Base-by-base conservation (phyloP, 2,113 vertebrate species). In the Spea multiplicata region DNA sequence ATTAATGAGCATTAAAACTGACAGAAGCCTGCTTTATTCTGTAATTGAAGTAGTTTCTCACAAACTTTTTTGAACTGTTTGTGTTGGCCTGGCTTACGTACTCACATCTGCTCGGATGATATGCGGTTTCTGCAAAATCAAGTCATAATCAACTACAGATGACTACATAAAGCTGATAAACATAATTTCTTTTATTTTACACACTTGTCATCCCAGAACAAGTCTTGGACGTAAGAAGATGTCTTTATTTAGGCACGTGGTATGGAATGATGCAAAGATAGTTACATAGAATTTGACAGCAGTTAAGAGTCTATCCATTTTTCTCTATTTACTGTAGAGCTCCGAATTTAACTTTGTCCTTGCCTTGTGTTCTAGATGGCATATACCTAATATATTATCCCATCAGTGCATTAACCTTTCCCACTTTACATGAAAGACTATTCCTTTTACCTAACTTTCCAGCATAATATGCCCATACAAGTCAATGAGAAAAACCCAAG, bases 61-160 rank as follows among this genome's bases (percentile, higher is more conserved):
- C 44, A 68, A 66, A 14, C n/a, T 68, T 76, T 76, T 52, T 76
- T 59, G 44, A 76, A 47, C 53, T 77, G 75, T 77, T 77, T 77
- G 75, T 77, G 52, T 77, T 77, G 67, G 74, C 74, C 46, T 62
- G 64, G 67, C 47, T 46, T 62, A 44, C 45, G 3, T 59, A 10
- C 67, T 59, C 67, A 77, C 75, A 77, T 77, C 66, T 70, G 67
- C 47, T 77, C 70, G 53, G 68, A 70, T 30, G 16, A 53, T 77
- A 44, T 50, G 66, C 67, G 49, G 61, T 45, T 49, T 62, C 45
- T 77, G 46, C 53, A 70, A 77, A 70, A 70, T 10, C 6, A 46
- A 77, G 68, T 64, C 66, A 17, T 76, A 76, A 76, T 76, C 74
- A 76, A 59, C 55, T 59, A 13, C 55, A 59, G 55, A 59, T 59